Percentiles rank a stretch among this genome's conserved stretches.
Evolutionary conservation across 1,140 invertebrate species (phyloP).

Genomic region (Monochamus saltuarius): DNA sequence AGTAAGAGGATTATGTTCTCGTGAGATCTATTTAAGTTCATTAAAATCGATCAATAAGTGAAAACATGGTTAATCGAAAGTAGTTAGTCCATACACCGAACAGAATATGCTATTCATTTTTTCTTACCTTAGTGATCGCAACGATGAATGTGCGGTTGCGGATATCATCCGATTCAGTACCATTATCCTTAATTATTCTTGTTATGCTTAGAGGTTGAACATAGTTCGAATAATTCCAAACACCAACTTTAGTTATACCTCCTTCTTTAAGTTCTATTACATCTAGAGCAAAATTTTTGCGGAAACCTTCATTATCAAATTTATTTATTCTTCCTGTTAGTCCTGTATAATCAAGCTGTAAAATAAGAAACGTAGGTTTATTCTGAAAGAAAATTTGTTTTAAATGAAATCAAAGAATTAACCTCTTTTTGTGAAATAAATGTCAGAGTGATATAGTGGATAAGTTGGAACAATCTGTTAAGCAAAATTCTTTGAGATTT

Average conservation of each 20-base stretch:
- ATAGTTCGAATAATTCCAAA: constrained; percentile 64
- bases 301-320: constrained; percentile 82
- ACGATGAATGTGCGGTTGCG: constrained; percentile 84
- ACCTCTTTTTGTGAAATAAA: too few relatives aligned
- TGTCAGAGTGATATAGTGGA: too few relatives aligned
- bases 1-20: too few relatives aligned
- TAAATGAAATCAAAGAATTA: too few relatives aligned
- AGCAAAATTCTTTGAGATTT: too few relatives aligned
- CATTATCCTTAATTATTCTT: constrained; percentile 41
- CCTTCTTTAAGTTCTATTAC: constrained; percentile 71
- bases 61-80: too few relatives aligned
- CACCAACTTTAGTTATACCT: constrained; percentile 70
- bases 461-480: too few relatives aligned
- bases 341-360: constrained; percentile 54
- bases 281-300: constrained; percentile 78
- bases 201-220: constrained; percentile 55
- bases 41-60: too few relatives aligned
- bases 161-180: constrained; percentile 52
- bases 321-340: constrained; percentile 81
- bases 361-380: constrained; percentile 7
- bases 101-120: constrained; percentile 3
- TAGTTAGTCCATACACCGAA: too few relatives aligned
- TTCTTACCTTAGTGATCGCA: constrained; percentile 76
- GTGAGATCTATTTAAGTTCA: too few relatives aligned
- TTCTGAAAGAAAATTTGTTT: too few relatives aligned